Evolutionary conservation across 2,888 invertebrate genomes (phyloP).

Genomic region (Gastrophysa polygoni): DNA sequence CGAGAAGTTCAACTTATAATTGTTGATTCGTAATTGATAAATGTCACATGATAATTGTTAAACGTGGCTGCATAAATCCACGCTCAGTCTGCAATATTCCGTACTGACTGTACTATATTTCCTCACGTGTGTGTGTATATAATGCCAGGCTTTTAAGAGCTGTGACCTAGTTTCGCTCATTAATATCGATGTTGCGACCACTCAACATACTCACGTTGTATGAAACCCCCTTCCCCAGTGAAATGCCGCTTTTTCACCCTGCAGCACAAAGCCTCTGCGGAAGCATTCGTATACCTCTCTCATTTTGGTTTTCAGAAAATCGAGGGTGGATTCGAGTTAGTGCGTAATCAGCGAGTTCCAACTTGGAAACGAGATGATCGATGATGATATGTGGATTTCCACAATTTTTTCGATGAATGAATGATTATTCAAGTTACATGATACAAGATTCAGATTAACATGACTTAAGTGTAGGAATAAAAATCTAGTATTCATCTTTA

Average conservation of each 20-base stretch:
- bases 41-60: too few species aligned
- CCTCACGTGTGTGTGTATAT: background rate
- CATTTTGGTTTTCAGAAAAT: background rate
- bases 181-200: conserved; percentile 23
- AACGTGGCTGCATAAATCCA: too few species aligned
- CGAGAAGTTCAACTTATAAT: too few species aligned
- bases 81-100: background rate
- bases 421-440: too few species aligned
- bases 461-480: too few species aligned
- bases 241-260: background rate
- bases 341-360: background rate
- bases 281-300: background rate
- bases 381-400: too few species aligned
- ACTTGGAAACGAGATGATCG: too few species aligned
- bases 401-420: too few species aligned
- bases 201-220: background rate
- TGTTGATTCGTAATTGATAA: too few species aligned
- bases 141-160: conserved; percentile 20
- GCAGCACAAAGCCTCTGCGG: background rate
- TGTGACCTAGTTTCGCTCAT: conserved; percentile 26
- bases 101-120: background rate
- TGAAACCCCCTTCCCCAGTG: background rate
- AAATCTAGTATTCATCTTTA: too few species aligned
- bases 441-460: too few species aligned
- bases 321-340: background rate